phyloP scores from a whole-genome alignment of 2,888 invertebrate genomes.

The Kuschelorhynchus macadamiae region DNA sequence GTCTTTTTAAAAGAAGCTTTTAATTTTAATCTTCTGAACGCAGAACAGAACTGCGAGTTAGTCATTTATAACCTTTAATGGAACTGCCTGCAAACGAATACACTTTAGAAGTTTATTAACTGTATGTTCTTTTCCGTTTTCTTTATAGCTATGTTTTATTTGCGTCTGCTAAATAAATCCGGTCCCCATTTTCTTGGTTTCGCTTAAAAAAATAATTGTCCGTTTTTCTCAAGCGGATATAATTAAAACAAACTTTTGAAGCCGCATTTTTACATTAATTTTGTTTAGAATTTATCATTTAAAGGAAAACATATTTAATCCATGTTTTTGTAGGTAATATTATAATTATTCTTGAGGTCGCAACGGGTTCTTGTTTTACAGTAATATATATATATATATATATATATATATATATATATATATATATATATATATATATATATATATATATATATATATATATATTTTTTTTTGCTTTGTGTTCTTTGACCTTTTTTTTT shows the following conservation, averaged over 20 bases:
- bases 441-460: no score
- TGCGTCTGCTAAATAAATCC: slow-evolving; percentile 33
- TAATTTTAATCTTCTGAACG: slow-evolving; percentile 47
- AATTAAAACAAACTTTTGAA: neutral
- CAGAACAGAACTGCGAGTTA: slow-evolving; percentile 38
- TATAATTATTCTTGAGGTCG: no score
- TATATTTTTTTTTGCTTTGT: no score
- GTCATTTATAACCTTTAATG: slow-evolving; percentile 51
- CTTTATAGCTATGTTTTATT: slow-evolving; percentile 38
- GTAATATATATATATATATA: no score
- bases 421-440: no score
- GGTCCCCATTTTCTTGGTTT: slow-evolving; percentile 23
- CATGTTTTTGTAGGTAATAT: no score
- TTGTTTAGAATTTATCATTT: no score
- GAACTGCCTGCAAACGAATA: slow-evolving; percentile 38
- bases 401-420: no score
- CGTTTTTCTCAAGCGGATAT: neutral
- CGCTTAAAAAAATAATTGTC: slow-evolving; percentile 34
- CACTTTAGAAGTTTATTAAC: slow-evolving; percentile 39
- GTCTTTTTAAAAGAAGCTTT: slow-evolving; percentile 43
- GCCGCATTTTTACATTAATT: no score
- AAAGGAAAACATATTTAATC: no score
- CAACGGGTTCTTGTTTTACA: no score
- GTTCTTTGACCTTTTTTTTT: no score
- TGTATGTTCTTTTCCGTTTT: slow-evolving; percentile 32